Evolutionary conservation across 2,888 invertebrate species (phyloP).

Genomic region (Trilocha varians): DNA sequence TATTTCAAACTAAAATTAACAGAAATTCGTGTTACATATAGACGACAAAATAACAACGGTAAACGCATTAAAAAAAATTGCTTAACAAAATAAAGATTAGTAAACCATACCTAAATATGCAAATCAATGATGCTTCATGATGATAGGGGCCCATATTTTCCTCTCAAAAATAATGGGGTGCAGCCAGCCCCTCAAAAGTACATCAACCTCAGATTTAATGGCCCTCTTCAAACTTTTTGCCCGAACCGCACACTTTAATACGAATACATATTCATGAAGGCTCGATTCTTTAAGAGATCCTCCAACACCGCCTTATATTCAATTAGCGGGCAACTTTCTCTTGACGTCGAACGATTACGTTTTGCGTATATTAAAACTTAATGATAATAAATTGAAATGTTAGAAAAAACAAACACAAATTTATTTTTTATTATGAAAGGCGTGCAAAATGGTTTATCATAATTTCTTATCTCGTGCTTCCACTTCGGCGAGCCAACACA

Average conservation of each 20-base stretch:
- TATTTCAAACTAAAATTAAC: too few species aligned
- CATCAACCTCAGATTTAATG: slow-evolving; percentile 33
- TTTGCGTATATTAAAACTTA: background rate
- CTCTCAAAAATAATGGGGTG: background rate
- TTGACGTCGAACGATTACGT: slow-evolving; percentile 15
- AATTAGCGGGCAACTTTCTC: slow-evolving; percentile 29
- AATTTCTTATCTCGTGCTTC: too few species aligned
- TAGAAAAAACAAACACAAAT: too few species aligned
- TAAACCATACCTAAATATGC: background rate
- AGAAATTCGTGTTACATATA: too few species aligned
- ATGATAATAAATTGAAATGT: too few species aligned
- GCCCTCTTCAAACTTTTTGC: slow-evolving; percentile 47
- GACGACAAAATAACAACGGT: too few species aligned
- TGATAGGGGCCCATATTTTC: background rate
- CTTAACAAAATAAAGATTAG: too few species aligned
- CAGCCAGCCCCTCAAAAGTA: slow-evolving; percentile 16
- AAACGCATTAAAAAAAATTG: too few species aligned
- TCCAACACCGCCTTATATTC: slow-evolving; percentile 55
- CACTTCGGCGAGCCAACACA: too few species aligned
- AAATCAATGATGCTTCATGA: background rate
- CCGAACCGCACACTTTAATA: slow-evolving; percentile 42
- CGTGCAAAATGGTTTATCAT: too few species aligned
- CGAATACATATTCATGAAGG: slow-evolving; percentile 61
- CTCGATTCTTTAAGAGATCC: slow-evolving; percentile 25
- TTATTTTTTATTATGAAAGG: too few species aligned